These are phyloP conservation scores for Rhipidura dahli DNA, from an alignment of 2,113 vertebrate species.

Conservation along the genomic window DNA sequence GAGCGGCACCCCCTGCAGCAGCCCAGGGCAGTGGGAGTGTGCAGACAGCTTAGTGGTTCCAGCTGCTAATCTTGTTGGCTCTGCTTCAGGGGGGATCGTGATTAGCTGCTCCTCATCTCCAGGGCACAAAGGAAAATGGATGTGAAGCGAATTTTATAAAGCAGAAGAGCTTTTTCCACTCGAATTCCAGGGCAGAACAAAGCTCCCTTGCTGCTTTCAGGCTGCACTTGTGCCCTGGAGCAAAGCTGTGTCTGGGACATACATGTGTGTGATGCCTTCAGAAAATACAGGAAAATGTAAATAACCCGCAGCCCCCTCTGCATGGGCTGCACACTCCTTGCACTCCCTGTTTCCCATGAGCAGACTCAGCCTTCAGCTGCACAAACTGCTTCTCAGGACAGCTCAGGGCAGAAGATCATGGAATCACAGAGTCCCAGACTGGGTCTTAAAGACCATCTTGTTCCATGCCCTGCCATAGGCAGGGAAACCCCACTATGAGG, in stretches of 20 bases:
- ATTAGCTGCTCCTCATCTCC: not conserved
- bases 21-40: not conserved
- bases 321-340: rapidly evolving
- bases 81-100: not conserved
- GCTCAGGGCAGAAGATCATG: not conserved
- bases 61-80: not conserved
- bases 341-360: rapidly evolving
- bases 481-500: not conserved
- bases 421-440: not conserved
- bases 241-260: not conserved
- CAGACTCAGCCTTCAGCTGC: not conserved
- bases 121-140: not conserved
- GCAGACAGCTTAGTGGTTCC: not conserved
- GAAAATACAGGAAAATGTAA: not conserved
- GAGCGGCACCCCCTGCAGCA: not conserved
- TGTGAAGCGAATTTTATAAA: not conserved
- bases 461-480: not conserved
- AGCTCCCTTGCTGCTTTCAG: not conserved
- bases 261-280: rapidly evolving
- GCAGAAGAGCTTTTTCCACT: not conserved
- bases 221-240: not conserved
- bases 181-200: not conserved
- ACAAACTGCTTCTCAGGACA: not conserved
- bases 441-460: no score
- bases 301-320: not conserved